Base-by-base conservation (phyloP, 2,113 vertebrate species). In the Chloropsis cyanopogon region DNA sequence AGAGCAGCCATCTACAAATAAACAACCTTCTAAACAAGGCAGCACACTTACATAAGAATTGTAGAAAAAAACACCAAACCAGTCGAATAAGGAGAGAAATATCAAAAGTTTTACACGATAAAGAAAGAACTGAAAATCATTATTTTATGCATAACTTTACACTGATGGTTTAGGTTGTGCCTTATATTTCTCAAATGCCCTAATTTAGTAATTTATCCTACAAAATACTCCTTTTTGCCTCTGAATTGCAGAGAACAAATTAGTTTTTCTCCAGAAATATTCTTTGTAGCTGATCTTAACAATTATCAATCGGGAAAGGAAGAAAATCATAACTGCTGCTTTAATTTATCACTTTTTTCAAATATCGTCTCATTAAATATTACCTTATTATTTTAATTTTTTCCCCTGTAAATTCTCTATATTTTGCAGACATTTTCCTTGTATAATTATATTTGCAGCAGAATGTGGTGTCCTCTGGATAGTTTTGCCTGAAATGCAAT, bases 261-360 rank as follows among this genome's bases (percentile, higher is more conserved):
- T 29, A 47, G 6, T 12, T 91, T 92, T 81, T 77, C 28, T 61
- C 18, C 42, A 86, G 22, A 91, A 92, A 71, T 37, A 37, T 35
- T 63, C 26, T 60, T 72, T 54, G 9, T 42, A 54, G 8, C 12
- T 73, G 50, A 53, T 31, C 18, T 59, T 70, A 42, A 50, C 15
- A 66, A 50, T 50, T 50, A 33, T 54, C 57, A 68, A 59, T 42
- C 35, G 59, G 33, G 52, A 79, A 49, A 72, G 20, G n/a, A 61
- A 88, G 13, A 29, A 92, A 61, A 87, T 4, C 24, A 64, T 28
- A 96, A 90, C 26, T 71, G 4, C 26, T 77, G 22, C 11, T 49
- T 50, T 92, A 71, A 86, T 91, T 88, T 82, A 82, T 93, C 61
- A 60, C 12, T 81, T 23, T 15, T 95, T 96, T 78, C 92, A 95